Base-by-base conservation (phyloP, 2,113 vertebrate genomes). In the Arenaria interpres region DNA sequence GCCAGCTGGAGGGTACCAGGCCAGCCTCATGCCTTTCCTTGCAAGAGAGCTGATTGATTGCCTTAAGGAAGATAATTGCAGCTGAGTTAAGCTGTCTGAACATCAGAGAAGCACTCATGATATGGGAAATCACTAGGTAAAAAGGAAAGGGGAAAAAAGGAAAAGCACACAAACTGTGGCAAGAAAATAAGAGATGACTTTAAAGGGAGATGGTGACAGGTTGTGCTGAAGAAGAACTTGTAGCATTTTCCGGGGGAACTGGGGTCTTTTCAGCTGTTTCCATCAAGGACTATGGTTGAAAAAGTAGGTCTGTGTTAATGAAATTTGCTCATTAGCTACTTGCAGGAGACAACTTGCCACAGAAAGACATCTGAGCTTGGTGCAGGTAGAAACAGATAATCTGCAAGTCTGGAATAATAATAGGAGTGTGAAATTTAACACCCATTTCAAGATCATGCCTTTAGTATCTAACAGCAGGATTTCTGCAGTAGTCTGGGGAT, bases 191-290 rank as follows among this genome's bases (percentile, higher is more conserved):
- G 16, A 82, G 68, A 43, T 39, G 4, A 6, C 18, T 88, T 64
- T 72, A n/a, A 54, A 56, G 33, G 15, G 17, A 82, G n/a, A 43
- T 35, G 21, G 39, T 7, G 73, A 43, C 0, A 0, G 2, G 14
- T 32, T 45, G 33, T 64, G 9, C 33, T 69, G 32, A 82, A 91
- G 48, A 9, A 67, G 10, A 82, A 46, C 10, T 51, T 63, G 7
- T 8, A 73, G 16, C 2, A 43, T 88, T 82, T 73, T 12, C 48
- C 8, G 18, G 32, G 5, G 21, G 23, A 76, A 54, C 6, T 0
- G 2, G 24, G 20, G 41, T 50, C 9, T 76, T 85, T 76, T 48
- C 28, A 39, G 28, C 10, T 64, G 4, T 78, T 86, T 74, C 20
- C 7, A 33, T 46, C 19, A 59, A 82, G 35, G 14, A 16, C 45